Base-by-base conservation (phyloP, 1,140 invertebrate species). In the Bicyclus anynana region DNA sequence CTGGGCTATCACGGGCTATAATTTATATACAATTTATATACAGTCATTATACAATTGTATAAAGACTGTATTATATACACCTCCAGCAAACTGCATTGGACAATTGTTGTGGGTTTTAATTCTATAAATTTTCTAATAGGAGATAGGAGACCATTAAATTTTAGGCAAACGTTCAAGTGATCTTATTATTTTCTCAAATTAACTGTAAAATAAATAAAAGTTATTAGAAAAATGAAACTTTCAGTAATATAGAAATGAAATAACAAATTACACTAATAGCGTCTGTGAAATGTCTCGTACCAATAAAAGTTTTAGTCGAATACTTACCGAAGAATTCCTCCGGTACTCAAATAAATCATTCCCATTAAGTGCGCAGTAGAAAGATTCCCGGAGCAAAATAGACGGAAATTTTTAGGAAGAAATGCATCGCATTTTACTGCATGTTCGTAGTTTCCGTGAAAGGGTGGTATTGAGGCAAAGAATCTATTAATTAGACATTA, bases 341-440 rank as follows among this genome's bases (percentile, higher is more conserved):
- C 37, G 17, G 38, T 33, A 44, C n/a, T 35, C 42, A 54, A 60
- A 54, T 50, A 33, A 60, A 60, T 60, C 46, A 49, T 50, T 37
- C 23, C 51, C 58, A 54, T 54, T 54, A 60, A 60, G 52, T 47
- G 18, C 50, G 33, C 44, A 16, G 27, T 42, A 27, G 18, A 53
- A 60, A 54, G 46, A 60, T 60, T 50, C 46, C 52, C 52, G 10
- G 23, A 23, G 20, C 33, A 46, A 60, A 60, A 54, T 48, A 49
- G 38, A 53, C 51, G 46, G 35, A 48, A 38, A 61, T 50, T 62
- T 56, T 48, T 53, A 29, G 49, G 23, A 52, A 62, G 56, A 62
- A 53, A 62, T 48, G 58, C 48, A 54, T 62, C 51, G 48, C 54
- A 51, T 61, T 61, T 61, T 61, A 61, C 55, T 51, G 52, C 47